phyloP scores from a whole-genome alignment of 2,113 vertebrate genomes.

The Emydura subglobosa region DNA sequence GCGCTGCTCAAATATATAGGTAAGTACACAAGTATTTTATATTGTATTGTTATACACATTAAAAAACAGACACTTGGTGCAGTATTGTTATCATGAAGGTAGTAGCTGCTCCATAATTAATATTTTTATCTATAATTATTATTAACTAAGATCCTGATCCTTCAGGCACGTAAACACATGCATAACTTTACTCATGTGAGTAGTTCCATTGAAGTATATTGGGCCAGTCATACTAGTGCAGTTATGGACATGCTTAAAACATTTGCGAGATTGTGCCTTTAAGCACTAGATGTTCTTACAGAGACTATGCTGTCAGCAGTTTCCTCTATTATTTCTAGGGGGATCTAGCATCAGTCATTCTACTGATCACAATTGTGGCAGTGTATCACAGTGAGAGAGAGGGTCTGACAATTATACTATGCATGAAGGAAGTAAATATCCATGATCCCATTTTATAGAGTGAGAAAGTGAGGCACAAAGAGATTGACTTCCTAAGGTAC shows the following conservation, averaged over 20 bases:
- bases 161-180: background rate
- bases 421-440: background rate
- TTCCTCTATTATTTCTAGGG: background rate
- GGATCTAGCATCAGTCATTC: background rate
- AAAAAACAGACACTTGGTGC: background rate
- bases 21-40: background rate
- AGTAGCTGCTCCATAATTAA: background rate
- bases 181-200: background rate
- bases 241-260: background rate
- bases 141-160: background rate
- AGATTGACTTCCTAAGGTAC: background rate
- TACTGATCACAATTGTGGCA: background rate
- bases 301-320: background rate
- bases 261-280: background rate
- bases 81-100: background rate
- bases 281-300: background rate
- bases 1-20: background rate
- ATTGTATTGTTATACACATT: background rate
- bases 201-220: background rate
- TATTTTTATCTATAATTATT: background rate
- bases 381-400: background rate
- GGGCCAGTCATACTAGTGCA: background rate
- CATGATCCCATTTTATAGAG: background rate
- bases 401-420: background rate
- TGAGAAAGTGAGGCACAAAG: background rate